Conservation (phyloP, 2,797 vertebrate species). For the Cichlasoma orientale region DNA sequence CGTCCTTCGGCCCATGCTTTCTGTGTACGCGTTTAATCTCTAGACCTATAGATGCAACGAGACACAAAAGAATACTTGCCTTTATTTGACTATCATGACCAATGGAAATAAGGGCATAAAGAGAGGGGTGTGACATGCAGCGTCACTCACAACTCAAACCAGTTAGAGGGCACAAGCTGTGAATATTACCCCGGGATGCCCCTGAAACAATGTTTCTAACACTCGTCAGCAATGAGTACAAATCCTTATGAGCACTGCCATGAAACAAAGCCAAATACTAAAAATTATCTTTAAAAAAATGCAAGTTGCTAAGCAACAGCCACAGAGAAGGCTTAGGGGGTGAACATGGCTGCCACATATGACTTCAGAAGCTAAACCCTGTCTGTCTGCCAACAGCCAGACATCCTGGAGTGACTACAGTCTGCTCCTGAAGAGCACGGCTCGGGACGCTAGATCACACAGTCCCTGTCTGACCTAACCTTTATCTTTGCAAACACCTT, state of each 20-base stretch:
- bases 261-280: constrained; percentile 10
- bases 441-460: neutral
- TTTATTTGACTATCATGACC: neutral
- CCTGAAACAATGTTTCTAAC: neutral
- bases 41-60: neutral
- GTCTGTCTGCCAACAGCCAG: constrained; percentile 38
- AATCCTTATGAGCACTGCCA: neutral
- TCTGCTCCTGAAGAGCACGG: constrained; percentile 26
- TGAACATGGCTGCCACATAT: constrained; percentile 22
- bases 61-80: accelerated
- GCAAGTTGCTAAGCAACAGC: constrained; percentile 44
- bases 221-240: neutral
- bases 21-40: accelerated
- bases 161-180: neutral
- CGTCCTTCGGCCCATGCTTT: neutral
- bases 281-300: constrained; percentile 5
- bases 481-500: neutral
- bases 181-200: neutral
- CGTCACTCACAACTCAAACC: neutral
- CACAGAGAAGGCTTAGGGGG: constrained; percentile 6
- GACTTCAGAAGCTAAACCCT: constrained; percentile 39
- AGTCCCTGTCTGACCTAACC: accelerated
- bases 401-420: constrained; percentile 34
- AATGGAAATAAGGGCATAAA: neutral
- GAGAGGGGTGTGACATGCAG: neutral